These are phyloP conservation scores for Tinea pellionella DNA, from an alignment of 2,888 invertebrate genomes.

Conservation along the genomic window DNA sequence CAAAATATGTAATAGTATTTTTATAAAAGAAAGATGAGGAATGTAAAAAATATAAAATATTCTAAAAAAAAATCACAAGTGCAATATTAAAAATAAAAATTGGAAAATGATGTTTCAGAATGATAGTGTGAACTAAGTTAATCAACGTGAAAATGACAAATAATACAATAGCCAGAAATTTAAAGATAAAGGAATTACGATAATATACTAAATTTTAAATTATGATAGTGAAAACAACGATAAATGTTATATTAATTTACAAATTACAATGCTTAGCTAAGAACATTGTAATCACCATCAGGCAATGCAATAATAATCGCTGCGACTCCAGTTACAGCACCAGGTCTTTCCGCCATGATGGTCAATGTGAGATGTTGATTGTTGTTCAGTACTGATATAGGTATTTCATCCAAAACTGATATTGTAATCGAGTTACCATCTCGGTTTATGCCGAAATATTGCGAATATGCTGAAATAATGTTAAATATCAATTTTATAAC, in stretches of 20 bases:
- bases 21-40: neutral
- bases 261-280: no score
- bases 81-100: neutral
- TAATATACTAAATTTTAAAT: no score
- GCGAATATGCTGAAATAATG: conserved; percentile 2
- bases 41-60: neutral
- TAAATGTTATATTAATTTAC: no score
- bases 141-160: no score
- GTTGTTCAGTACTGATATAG: conserved; percentile 22
- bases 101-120: neutral
- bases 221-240: no score
- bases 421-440: conserved; percentile 7
- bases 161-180: no score
- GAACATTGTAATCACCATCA: conserved; percentile 18
- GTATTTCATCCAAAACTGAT: conserved; percentile 18
- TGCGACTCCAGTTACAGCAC: conserved; percentile 19
- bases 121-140: no score
- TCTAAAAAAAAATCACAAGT: conserved; percentile 27
- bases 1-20: neutral
- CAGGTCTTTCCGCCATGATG: conserved; percentile 21
- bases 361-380: conserved; percentile 25
- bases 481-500: neutral
- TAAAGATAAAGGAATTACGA: no score
- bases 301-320: conserved; percentile 23
- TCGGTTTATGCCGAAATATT: neutral